Percentiles rank a stretch among this genome's conserved stretches.
These are phyloP conservation scores for Mantis religiosa DNA, from an alignment of 2,888 invertebrate genomes.

Conservation along the genomic window DNA sequence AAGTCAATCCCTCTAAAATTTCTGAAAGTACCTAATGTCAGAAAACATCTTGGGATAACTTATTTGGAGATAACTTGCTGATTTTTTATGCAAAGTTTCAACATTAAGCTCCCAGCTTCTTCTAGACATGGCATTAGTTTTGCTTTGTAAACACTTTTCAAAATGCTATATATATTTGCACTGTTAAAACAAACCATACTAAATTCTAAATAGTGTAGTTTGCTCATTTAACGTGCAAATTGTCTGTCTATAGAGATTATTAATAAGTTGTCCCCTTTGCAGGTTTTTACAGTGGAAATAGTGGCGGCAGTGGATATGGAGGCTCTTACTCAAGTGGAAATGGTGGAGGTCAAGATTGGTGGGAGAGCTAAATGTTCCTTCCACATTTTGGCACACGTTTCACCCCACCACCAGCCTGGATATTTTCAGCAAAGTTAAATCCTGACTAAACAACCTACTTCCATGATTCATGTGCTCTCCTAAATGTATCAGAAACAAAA, in stretches of 20 bases:
- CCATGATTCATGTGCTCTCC: not conserved
- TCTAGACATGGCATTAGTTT: no score
- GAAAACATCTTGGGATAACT: no score
- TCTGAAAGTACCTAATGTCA: no score
- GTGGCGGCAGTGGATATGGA: conserved; percentile 49
- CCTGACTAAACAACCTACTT: not conserved
- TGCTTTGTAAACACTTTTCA: no score
- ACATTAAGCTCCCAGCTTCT: no score
- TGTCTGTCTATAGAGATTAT: not conserved
- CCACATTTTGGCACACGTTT: not conserved
- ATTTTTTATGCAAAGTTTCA: no score
- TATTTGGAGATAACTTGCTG: no score
- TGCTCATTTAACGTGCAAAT: no score
- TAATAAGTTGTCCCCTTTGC: not conserved
- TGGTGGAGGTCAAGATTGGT: conserved; percentile 49
- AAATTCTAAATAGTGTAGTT: no score
- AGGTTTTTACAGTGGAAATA: conserved; percentile 42
- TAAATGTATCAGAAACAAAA: not conserved
- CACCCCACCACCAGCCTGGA: not conserved
- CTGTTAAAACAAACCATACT: no score
- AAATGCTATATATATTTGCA: no score
- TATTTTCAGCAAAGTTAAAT: conserved; percentile 1
- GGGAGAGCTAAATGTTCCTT: conserved; percentile 40
- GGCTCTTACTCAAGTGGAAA: conserved; percentile 45
- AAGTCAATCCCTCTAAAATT: no score